phyloP scores from a whole-genome alignment of 2,797 vertebrate genomes.

The Melanotaenia trifasciata region DNA sequence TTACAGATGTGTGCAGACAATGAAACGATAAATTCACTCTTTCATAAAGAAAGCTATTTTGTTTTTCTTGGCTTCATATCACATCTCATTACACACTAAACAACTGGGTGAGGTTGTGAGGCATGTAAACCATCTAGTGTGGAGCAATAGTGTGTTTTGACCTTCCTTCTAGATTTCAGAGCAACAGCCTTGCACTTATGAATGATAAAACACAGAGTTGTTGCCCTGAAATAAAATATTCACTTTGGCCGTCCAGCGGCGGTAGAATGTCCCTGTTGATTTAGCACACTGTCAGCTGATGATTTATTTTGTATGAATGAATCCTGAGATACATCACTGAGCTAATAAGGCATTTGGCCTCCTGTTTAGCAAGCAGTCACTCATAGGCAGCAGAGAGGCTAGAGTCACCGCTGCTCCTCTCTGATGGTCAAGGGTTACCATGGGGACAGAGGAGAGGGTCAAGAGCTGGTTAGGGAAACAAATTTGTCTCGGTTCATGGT shows the following conservation, averaged over 20 bases:
- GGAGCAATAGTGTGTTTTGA: constrained; percentile 39
- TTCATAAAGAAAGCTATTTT: not conserved
- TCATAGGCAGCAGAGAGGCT: constrained; percentile 10
- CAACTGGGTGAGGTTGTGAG: constrained; percentile 24
- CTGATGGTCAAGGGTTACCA: constrained; percentile 53
- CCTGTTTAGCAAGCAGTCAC: constrained; percentile 43
- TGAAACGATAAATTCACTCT: constrained; percentile 1
- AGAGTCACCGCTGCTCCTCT: constrained; percentile 7
- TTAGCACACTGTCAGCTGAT: constrained; percentile 44
- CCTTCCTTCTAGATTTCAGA: constrained; percentile 41
- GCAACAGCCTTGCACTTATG: constrained; percentile 26
- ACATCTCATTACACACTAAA: constrained; percentile 35
- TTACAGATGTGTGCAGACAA: not conserved
- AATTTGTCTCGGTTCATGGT: not conserved
- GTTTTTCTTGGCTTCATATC: constrained; percentile 18
- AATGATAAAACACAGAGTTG: constrained; percentile 33
- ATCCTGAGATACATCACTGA: constrained; percentile 47
- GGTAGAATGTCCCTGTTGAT: constrained; percentile 29
- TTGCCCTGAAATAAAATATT: constrained; percentile 61
- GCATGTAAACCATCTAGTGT: constrained; percentile 23
- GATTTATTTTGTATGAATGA: constrained; percentile 60
- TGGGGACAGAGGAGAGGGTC: constrained; percentile 41
- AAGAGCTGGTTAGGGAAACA: constrained; percentile 9
- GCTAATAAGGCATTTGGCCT: constrained; percentile 48
- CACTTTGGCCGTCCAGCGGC: constrained; percentile 7